Evolutionary conservation across 2,888 invertebrate species (phyloP), one percentile per base, ranked within the genome.

Genomic region (Dinocampus coccinellae): DNA sequence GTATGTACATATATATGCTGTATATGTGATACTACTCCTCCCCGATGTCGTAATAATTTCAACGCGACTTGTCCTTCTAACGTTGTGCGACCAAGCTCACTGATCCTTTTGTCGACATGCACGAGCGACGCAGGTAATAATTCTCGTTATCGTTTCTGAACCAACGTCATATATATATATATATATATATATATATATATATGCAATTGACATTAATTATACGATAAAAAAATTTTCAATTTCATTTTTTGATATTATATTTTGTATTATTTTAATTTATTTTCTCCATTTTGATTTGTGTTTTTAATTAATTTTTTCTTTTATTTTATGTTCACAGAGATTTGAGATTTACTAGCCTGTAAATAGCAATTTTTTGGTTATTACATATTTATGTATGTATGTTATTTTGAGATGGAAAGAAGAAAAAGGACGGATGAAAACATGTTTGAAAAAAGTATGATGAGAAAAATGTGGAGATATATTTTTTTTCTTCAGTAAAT

Each of bases 71-170:
- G 66, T 57, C 39, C 36, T 36, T 52, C 24, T 53, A 29, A 34
- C 53, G 71, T 60, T 34, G 36, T 33, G 24, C 34, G 26, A 16
- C 39, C 39, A 26, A 55, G 11, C 63, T 42, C 26, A 53, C 29
- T 52, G 61, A 47, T 55, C 22, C 68, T 61, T 81, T 75, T 75
- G 80, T 80, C 78, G 82, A 82, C 83, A 78, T 78, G 80, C 76
- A 77, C 79, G 78, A 76, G 75, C 80, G 76, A 79, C 75, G 74
- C 77, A 77, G 73, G 73, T 79, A 78, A 78, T 80, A 79, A 80
- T 81, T 80, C 80, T 82, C 80, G 81, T 81, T 82, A 82, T 82
- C 81, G 79, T 77, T 7, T 29, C 76, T 57, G 26, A 13, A 26
- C 22, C 33, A 63, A 42, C 39, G 47, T 42, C 62, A 53, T 55